A percentile compares a stretch with the other conserved stretches of the same genome.
Conservation (phyloP, 2,797 vertebrate species). For the Octomys mimax region DNA sequence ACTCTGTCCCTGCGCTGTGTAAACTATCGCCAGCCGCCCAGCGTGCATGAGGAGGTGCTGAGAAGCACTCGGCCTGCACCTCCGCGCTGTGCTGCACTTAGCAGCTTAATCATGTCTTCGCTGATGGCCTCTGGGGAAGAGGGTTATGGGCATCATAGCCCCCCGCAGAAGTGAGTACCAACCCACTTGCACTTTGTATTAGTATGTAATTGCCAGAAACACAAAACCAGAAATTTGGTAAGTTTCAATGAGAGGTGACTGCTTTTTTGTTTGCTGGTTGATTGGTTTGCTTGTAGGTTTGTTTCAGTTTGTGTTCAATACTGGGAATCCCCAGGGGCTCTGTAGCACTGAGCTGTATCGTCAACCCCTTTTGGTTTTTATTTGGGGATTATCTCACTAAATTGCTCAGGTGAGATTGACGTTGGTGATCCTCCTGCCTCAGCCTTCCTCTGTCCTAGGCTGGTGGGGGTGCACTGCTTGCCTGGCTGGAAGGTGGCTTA, state of each 20-base stretch:
- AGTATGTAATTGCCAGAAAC: neutral
- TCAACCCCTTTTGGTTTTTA: neutral
- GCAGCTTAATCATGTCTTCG: neutral
- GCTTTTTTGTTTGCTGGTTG: neutral
- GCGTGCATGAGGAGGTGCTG: neutral
- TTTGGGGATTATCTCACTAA: neutral
- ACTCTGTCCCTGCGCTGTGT: neutral
- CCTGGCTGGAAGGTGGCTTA: neutral
- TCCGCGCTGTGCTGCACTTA: accelerated
- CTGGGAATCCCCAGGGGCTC: neutral
- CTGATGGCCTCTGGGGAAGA: accelerated
- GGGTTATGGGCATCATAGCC: neutral
- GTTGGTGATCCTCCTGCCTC: neutral
- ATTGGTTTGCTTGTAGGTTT: neutral
- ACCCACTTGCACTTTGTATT: neutral
- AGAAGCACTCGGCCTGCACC: neutral
- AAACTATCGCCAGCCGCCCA: neutral
- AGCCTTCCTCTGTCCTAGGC: neutral
- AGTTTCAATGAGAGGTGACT: neutral
- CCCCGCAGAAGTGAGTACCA: neutral
- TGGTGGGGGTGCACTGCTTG: neutral
- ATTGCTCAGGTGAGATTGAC: neutral
- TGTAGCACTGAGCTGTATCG: neutral
- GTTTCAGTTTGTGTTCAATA: neutral
- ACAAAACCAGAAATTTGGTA: neutral